These are phyloP conservation scores for Endomychus coccineus DNA, from an alignment of 2,888 invertebrate species.

Conservation along the genomic window DNA sequence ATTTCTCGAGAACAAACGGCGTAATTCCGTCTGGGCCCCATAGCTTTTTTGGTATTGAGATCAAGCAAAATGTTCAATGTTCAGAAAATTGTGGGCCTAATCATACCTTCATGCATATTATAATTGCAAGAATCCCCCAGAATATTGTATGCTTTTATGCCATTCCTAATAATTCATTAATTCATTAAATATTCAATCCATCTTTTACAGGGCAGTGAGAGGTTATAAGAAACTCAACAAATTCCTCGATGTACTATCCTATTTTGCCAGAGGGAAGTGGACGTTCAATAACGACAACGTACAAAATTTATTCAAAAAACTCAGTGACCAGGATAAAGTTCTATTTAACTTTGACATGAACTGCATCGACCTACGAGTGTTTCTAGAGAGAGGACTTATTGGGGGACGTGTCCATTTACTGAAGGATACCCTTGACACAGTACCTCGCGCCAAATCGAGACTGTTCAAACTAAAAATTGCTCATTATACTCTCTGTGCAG, in stretches of 20 bases:
- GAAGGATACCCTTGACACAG: constrained; percentile 59
- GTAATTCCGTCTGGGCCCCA: too few species aligned
- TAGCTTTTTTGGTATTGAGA: too few species aligned
- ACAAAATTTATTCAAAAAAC: constrained; percentile 47
- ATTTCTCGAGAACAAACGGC: too few species aligned
- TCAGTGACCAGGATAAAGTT: constrained; percentile 50
- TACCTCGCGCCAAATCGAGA: constrained; percentile 50
- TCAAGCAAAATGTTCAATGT: too few species aligned
- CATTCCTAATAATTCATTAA: too few species aligned
- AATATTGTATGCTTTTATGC: too few species aligned
- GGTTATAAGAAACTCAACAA: constrained; percentile 74
- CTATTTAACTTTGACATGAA: constrained; percentile 64
- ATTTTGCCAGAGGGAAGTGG: constrained; percentile 73
- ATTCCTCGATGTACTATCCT: constrained; percentile 63
- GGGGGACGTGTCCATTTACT: constrained; percentile 22
- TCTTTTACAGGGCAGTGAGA: constrained; percentile 66
- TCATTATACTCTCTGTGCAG: constrained; percentile 8
- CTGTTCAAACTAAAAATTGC: constrained; percentile 9
- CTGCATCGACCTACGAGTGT: constrained; percentile 65
- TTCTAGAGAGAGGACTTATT: constrained; percentile 33
- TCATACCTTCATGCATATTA: too few species aligned
- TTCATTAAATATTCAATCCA: too few species aligned
- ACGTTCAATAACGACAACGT: constrained; percentile 50
- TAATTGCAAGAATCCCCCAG: too few species aligned
- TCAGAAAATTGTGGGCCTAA: too few species aligned